These are phyloP conservation scores for Parochlus steinenii DNA, from an alignment of 2,888 invertebrate species.

Conservation along the genomic window DNA sequence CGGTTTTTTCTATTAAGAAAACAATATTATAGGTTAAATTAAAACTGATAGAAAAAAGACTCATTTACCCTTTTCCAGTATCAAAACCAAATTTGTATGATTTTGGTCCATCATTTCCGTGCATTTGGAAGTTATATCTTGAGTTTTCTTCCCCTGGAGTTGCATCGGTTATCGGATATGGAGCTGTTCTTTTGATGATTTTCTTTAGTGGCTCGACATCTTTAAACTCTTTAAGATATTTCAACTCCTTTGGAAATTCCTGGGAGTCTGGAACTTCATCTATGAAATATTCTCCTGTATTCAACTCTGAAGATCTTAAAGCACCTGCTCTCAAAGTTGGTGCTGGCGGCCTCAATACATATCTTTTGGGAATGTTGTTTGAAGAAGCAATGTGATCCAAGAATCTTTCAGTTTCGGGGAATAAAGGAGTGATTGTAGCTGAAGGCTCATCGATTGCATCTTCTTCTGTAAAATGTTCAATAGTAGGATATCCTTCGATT, in stretches of 20 bases:
- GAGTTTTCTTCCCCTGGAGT: not conserved
- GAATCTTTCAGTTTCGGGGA: not conserved
- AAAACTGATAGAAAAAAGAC: constrained; percentile 8
- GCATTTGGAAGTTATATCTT: constrained; percentile 59
- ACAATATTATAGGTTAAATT: constrained; percentile 4
- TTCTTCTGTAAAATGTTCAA: not conserved
- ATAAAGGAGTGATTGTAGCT: not conserved
- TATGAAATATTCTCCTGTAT: not conserved
- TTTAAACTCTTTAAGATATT: not conserved
- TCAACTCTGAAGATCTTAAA: no score
- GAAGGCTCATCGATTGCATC: not conserved
- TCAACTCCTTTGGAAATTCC: not conserved
- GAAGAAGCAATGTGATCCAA: no score
- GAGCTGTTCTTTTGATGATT: constrained; percentile 12
- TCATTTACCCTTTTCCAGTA: constrained; percentile 61
- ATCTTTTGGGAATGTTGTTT: no score
- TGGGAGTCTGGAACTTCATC: not conserved
- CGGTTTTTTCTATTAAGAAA: constrained; percentile 55
- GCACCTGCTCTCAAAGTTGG: no score
- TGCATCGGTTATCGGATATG: not conserved
- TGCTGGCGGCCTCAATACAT: no score
- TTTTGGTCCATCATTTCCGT: constrained; percentile 65
- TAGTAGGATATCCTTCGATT: not conserved
- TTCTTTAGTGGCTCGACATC: not conserved
- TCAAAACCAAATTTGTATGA: constrained; percentile 74